phyloP scores from a whole-genome alignment of 2,797 vertebrate species.

The Lithobates pipiens region DNA sequence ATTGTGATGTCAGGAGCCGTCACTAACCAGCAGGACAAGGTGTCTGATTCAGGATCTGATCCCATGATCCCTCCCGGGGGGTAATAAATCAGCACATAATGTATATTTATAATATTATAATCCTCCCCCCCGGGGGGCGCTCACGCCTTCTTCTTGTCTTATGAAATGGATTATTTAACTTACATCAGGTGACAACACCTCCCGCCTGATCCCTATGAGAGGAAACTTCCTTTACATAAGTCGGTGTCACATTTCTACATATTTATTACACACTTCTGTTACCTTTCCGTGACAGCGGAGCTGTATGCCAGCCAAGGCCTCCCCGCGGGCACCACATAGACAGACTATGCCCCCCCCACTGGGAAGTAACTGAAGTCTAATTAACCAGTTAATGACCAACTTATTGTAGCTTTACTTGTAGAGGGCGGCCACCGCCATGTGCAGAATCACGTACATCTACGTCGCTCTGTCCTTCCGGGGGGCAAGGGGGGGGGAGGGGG shows the following conservation, averaged over 20 bases:
- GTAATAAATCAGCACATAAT: not conserved
- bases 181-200: conserved; percentile 13
- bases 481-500: no score
- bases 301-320: not conserved
- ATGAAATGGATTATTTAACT: not conserved
- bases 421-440: no score
- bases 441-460: no score
- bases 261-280: no score
- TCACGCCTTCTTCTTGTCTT: not conserved
- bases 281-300: not conserved
- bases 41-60: not conserved
- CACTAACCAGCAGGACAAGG: no score
- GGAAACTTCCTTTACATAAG: not conserved
- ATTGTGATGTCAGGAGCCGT: no score
- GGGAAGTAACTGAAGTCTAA: no score
- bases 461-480: no score
- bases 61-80: conserved; percentile 5
- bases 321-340: not conserved
- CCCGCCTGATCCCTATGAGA: not conserved
- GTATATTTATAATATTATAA: no score
- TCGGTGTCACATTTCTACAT: not conserved
- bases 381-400: no score
- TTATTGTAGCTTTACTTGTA: no score
- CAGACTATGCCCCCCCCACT: no score
- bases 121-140: not conserved